Evolutionary conservation across 2,113 vertebrate species (phyloP).

Genomic region (Tragelaphus scriptus): DNA sequence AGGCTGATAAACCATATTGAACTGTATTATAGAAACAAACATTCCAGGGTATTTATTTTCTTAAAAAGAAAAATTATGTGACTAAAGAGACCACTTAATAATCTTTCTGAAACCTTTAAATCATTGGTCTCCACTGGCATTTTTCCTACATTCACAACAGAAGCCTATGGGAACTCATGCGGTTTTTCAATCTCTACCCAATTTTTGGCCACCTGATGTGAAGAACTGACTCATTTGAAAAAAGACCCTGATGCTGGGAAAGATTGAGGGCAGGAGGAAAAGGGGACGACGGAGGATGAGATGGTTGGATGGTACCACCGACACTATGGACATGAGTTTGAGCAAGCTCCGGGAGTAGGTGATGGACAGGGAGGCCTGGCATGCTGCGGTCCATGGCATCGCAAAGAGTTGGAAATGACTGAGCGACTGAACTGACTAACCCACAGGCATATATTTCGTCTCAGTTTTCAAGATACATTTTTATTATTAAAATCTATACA

Average conservation of each 20-base stretch:
- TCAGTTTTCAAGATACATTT: conserved; percentile 12
- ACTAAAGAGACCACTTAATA: neutral
- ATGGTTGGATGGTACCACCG: neutral
- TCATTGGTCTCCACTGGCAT: neutral
- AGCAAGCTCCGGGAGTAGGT: rapidly evolving
- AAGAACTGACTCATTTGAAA: neutral
- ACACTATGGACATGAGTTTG: neutral
- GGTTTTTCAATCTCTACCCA: neutral
- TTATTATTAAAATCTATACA: neutral
- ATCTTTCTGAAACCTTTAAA: neutral
- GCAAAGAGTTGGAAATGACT: rapidly evolving
- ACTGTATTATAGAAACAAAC: neutral
- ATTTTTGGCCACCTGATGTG: neutral
- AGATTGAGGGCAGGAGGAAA: neutral
- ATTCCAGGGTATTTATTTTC: neutral
- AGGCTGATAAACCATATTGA: neutral
- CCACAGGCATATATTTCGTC: neutral
- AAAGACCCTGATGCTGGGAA: neutral
- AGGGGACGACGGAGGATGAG: neutral
- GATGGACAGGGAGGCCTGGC: neutral
- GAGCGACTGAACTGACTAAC: neutral
- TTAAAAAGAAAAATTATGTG: neutral
- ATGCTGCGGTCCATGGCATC: rapidly evolving
- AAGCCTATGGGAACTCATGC: neutral
- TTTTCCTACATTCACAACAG: neutral